Conservation (phyloP, 2,888 invertebrate species). For the Folsomia manolachei region DNA sequence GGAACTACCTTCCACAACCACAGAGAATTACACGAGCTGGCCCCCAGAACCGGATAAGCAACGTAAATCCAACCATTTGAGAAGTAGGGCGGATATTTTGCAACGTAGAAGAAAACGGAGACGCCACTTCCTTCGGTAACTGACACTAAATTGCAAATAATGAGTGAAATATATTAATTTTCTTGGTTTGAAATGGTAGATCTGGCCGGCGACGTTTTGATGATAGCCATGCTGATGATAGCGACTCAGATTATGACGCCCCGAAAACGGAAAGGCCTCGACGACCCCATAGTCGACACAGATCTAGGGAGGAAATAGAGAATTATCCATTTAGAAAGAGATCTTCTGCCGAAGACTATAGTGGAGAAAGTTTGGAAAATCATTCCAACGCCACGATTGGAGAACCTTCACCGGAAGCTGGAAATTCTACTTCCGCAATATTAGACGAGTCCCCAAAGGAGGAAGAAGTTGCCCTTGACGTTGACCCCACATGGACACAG, state of each 20-base stretch:
- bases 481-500: too few species aligned
- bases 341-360: neutral
- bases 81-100: slow-evolving; percentile 11
- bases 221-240: neutral
- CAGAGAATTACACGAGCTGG: too few species aligned
- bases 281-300: neutral
- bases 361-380: too few species aligned
- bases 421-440: too few species aligned
- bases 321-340: neutral
- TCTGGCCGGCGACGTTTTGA: neutral
- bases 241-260: neutral
- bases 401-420: too few species aligned
- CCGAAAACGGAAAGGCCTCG: neutral
- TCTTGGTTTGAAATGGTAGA: neutral
- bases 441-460: too few species aligned
- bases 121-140: too few species aligned
- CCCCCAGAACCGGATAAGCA: too few species aligned
- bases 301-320: slow-evolving; percentile 1
- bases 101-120: slow-evolving; percentile 2
- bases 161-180: neutral
- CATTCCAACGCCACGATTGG: too few species aligned
- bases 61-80: slow-evolving; percentile 3
- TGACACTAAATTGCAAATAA: too few species aligned
- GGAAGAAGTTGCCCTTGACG: too few species aligned
- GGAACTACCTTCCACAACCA: neutral